A percentile compares a stretch with the other conserved stretches of the same genome.
phyloP scores from a whole-genome alignment of 2,888 invertebrate genomes.

The Deroplatys truncata region DNA sequence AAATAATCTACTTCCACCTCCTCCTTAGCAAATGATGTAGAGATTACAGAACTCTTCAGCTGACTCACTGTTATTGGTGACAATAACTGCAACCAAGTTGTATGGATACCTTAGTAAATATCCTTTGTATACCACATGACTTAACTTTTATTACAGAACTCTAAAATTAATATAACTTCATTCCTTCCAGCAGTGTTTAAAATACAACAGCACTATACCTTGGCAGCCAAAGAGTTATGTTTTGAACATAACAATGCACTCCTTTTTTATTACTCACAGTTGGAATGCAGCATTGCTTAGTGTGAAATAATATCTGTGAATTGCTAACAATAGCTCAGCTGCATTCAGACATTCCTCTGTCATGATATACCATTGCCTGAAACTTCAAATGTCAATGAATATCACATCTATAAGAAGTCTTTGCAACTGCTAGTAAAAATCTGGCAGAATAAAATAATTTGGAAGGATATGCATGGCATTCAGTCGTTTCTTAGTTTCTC shows the following conservation, averaged over 20 bases:
- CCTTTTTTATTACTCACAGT: neutral
- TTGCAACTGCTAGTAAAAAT: neutral
- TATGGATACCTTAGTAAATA: too few relatives aligned
- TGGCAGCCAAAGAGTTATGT: neutral
- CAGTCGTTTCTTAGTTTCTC: neutral
- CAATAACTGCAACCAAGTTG: neutral
- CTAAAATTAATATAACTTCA: too few relatives aligned
- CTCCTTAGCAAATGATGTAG: neutral
- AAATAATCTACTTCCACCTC: neutral
- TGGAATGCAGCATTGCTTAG: neutral
- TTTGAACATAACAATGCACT: neutral
- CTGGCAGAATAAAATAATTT: neutral
- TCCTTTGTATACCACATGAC: too few relatives aligned
- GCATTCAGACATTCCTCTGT: neutral
- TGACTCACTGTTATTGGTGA: neutral
- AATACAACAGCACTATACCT: neutral
- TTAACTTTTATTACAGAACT: too few relatives aligned
- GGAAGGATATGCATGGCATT: neutral
- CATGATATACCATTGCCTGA: too few relatives aligned
- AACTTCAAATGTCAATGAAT: neutral
- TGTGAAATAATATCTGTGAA: too few relatives aligned
- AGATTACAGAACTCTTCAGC: too few relatives aligned
- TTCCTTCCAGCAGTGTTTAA: too few relatives aligned
- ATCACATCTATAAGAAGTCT: too few relatives aligned
- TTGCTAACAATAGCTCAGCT: neutral